Conservation (phyloP, 1,140 invertebrate species). For the Polypedilum pembai region DNA sequence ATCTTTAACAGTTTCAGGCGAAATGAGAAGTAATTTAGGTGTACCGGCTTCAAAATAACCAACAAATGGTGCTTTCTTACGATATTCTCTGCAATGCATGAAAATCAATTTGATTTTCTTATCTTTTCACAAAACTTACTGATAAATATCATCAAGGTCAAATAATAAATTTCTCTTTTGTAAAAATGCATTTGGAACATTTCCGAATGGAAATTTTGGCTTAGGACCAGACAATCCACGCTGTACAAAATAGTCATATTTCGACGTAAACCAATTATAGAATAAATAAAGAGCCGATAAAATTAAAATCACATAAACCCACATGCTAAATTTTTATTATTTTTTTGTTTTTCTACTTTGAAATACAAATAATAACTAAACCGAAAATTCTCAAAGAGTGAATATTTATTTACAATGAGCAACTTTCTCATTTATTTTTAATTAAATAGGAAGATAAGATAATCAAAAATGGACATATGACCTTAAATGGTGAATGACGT, state of each 20-base stretch:
- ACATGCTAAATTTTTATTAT: neutral
- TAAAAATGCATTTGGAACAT: constrained; percentile 30
- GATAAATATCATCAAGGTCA: constrained; percentile 40
- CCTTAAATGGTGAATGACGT: no score
- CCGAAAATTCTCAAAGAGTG: neutral
- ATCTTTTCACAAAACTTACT: constrained; percentile 32
- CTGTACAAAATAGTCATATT: constrained; percentile 38
- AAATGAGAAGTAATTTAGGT: constrained; percentile 46
- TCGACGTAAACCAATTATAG: constrained; percentile 37
- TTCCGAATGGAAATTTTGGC: constrained; percentile 37
- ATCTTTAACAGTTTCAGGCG: constrained; percentile 47
- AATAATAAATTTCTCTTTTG: constrained; percentile 35
- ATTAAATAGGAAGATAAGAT: no score
- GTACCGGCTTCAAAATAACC: constrained; percentile 42
- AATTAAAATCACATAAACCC: neutral
- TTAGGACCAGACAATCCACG: constrained; percentile 35
- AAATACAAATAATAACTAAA: neutral
- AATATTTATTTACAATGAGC: no score
- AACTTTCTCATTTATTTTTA: no score
- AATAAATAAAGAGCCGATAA: constrained; percentile 30
- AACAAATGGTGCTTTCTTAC: constrained; percentile 38
- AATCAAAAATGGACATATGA: no score
- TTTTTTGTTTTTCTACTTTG: neutral
- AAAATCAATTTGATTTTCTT: neutral
- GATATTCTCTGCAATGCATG: constrained; percentile 36